These are phyloP conservation scores for western clawed frog (Xenopus tropicalis) DNA, from an alignment of 2,113 vertebrate species.

Conservation along the genomic window UCB_Xtro_10.0 CM004448.2:79311001-79311500, in stretches of 20 bases:
- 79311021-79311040: too few relatives aligned
- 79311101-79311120: too few relatives aligned
- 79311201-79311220: slow-evolving; percentile 87
- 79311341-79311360: slow-evolving; percentile 41
- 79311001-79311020: too few relatives aligned
- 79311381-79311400: slow-evolving; percentile 59
- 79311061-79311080: too few relatives aligned
- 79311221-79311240: slow-evolving; percentile 82
- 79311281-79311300: slow-evolving; percentile 80
- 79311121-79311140: too few relatives aligned
- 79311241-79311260: slow-evolving; percentile 80
- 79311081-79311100: too few relatives aligned
- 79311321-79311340: slow-evolving; percentile 54
- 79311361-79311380: too few relatives aligned
- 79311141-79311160: too few relatives aligned
- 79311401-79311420: slow-evolving; percentile 63
- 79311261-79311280: slow-evolving; percentile 88
- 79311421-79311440: slow-evolving; percentile 78
- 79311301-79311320: slow-evolving; percentile 75
- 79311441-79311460: slow-evolving; percentile 73
- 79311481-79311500: slow-evolving; percentile 63
- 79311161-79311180: too few relatives aligned
- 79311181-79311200: too few relatives aligned
- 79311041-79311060: too few relatives aligned
- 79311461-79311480: slow-evolving; percentile 85